Conservation (phyloP, 2,797 vertebrate species). For the Poliocrania exsul region DNA sequence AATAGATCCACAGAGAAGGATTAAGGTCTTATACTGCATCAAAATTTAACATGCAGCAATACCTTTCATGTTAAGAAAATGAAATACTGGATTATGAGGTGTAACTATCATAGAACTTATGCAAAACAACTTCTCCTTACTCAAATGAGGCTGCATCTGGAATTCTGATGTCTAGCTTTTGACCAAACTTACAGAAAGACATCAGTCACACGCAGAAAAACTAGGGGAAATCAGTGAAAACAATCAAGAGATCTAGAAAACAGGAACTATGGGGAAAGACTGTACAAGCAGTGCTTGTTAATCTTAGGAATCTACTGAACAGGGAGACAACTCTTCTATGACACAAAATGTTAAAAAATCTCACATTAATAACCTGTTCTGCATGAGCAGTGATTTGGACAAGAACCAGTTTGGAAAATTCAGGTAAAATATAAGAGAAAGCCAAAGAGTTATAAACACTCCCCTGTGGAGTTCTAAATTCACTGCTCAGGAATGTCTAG, state of each 20-base stretch:
- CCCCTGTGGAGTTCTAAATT: background rate
- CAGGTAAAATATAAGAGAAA: background rate
- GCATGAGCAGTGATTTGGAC: background rate
- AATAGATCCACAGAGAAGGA: background rate
- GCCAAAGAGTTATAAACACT: background rate
- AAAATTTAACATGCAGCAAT: background rate
- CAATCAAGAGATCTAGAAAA: background rate
- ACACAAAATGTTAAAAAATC: background rate
- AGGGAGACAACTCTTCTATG: background rate
- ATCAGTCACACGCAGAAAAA: fast-evolving
- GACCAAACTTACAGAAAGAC: background rate
- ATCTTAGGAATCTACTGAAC: background rate
- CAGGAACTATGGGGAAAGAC: background rate
- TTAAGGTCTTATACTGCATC: background rate
- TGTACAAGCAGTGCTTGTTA: background rate
- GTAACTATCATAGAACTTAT: background rate
- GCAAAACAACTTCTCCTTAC: background rate
- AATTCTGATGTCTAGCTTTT: background rate
- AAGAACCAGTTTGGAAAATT: background rate
- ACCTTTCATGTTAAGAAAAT: background rate
- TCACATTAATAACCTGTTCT: background rate
- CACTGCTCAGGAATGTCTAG: background rate
- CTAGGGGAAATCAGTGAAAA: background rate
- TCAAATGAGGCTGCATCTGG: background rate
- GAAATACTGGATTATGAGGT: fast-evolving